Conservation (phyloP, 2,113 vertebrate species). For the Tragelaphus strepsiceros region DNA sequence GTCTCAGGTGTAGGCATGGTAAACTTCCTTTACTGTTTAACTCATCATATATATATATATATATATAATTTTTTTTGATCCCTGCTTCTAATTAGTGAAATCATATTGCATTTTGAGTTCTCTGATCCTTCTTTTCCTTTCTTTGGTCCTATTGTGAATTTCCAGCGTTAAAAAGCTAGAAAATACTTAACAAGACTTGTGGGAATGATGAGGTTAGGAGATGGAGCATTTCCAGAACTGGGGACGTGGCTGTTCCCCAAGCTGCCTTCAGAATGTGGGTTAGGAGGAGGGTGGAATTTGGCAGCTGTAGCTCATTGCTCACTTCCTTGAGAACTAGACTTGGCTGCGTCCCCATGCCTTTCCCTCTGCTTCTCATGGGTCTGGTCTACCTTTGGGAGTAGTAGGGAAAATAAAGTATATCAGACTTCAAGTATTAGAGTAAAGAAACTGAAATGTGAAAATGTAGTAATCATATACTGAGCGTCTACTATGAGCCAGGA, state of each 20-base stretch:
- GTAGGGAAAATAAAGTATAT: neutral
- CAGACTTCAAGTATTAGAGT: neutral
- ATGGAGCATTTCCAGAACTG: slow-evolving; percentile 4
- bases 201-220: neutral
- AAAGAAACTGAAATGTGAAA: neutral
- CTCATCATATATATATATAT: neutral
- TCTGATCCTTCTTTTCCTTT: neutral
- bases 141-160: neutral
- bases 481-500: neutral
- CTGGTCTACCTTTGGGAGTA: neutral
- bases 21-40: neutral
- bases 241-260: slow-evolving; percentile 45
- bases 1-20: neutral
- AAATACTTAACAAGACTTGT: neutral
- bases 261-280: slow-evolving; percentile 35
- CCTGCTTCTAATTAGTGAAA: neutral
- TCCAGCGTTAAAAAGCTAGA: neutral
- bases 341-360: neutral
- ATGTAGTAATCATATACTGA: neutral
- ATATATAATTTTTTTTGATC: neutral
- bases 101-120: neutral
- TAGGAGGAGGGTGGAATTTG: slow-evolving; percentile 27
- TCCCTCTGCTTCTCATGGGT: neutral
- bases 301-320: slow-evolving; percentile 23
- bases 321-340: neutral